These are phyloP conservation scores for Zosterops japonicus DNA, from an alignment of 2,113 vertebrate species.

Conservation along the genomic window DNA sequence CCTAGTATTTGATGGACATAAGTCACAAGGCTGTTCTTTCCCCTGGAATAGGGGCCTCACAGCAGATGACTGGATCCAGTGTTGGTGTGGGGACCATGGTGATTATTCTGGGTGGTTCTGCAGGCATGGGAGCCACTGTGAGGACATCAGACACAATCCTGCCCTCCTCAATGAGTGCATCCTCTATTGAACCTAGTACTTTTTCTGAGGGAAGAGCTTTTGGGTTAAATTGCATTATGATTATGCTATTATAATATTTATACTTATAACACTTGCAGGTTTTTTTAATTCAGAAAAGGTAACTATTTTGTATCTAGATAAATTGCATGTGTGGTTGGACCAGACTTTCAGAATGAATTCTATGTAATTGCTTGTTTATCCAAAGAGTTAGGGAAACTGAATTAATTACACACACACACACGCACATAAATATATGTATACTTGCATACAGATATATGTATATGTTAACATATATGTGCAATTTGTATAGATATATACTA, in stretches of 20 bases:
- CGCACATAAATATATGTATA: no score
- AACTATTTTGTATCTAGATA: not conserved
- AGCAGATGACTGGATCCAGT: accelerated
- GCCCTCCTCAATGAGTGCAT: accelerated
- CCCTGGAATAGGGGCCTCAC: not conserved
- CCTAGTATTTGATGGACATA: not conserved
- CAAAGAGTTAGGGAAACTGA: not conserved
- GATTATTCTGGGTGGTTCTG: not conserved
- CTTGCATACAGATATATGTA: no score
- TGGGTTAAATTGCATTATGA: not conserved
- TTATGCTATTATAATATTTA: not conserved
- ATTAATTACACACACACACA: not conserved
- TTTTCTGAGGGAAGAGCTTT: not conserved
- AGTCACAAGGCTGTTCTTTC: not conserved
- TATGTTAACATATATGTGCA: no score
- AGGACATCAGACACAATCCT: not conserved
- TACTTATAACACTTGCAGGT: not conserved
- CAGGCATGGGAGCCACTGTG: not conserved
- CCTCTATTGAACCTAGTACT: not conserved
- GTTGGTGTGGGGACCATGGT: not conserved
- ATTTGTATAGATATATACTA: no score
- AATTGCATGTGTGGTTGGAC: not conserved
- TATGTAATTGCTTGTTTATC: not conserved
- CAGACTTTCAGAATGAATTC: not conserved
- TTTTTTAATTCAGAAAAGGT: not conserved